Evolutionary conservation across 2,113 vertebrate genomes (phyloP).

Genomic region (Daboia siamensis): DNA sequence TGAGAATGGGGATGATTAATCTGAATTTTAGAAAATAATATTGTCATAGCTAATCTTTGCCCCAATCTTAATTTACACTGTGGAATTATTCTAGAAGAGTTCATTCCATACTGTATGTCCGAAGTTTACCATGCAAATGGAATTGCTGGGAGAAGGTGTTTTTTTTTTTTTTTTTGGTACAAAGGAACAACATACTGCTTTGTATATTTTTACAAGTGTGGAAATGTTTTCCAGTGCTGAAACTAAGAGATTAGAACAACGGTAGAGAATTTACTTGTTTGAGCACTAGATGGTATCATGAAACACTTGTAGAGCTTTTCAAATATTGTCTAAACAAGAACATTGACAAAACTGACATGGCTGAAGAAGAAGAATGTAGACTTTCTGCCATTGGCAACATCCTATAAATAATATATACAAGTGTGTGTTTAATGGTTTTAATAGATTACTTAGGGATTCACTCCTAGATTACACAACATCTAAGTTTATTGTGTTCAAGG

Average conservation of each 20-base stretch:
- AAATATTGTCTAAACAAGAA: background rate
- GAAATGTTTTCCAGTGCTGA: background rate
- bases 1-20: accelerated
- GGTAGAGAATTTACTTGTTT: background rate
- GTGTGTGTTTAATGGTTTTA: background rate
- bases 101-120: background rate
- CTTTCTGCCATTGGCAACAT: background rate
- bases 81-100: background rate
- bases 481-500: background rate
- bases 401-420: background rate
- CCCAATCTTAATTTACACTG: background rate
- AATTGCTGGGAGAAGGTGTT: background rate
- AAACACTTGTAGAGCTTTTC: background rate
- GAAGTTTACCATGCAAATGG: background rate
- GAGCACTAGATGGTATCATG: background rate
- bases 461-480: background rate
- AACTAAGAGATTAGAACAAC: background rate
- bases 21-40: background rate
- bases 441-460: background rate
- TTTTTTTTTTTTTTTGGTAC: background rate
- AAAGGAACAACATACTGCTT: background rate
- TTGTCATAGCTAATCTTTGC: background rate
- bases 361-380: background rate
- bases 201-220: background rate
- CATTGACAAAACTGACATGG: background rate